Evolutionary conservation across 1,140 invertebrate species (phyloP).

Genomic region (Tyrophagus putrescentiae): DNA sequence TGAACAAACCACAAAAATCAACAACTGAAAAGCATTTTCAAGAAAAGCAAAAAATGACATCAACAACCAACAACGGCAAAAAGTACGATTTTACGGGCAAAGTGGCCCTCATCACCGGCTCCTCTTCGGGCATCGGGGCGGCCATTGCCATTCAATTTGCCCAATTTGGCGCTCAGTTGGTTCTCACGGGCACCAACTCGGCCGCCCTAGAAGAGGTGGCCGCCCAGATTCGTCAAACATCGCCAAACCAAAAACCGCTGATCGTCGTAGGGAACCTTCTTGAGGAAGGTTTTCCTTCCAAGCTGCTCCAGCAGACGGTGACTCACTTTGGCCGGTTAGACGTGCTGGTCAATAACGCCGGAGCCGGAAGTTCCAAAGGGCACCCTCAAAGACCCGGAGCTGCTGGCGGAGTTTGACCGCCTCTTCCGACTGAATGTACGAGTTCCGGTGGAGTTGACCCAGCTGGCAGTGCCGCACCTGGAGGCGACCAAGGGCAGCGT

Average conservation of each 20-base stretch:
- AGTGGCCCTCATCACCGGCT: slow-evolving; percentile 12
- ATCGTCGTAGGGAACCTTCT: background rate
- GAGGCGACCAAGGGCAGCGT: slow-evolving; percentile 62
- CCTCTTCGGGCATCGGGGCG: slow-evolving; percentile 67
- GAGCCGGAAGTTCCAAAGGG: background rate
- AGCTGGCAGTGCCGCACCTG: slow-evolving; percentile 63
- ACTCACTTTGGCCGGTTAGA: slow-evolving; percentile 4
- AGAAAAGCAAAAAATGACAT: no score
- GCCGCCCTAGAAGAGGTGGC: slow-evolving; percentile 37
- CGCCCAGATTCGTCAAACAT: slow-evolving; percentile 1
- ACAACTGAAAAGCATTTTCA: no score
- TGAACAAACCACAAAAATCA: no score
- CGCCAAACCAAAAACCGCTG: background rate
- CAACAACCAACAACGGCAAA: background rate
- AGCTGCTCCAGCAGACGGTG: slow-evolving; percentile 12
- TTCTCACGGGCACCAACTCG: slow-evolving; percentile 55
- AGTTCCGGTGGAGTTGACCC: slow-evolving; percentile 42
- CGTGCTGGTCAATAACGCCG: slow-evolving; percentile 19
- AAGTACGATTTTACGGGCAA: slow-evolving; percentile 17
- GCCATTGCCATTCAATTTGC: slow-evolving; percentile 58
- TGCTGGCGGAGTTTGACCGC: background rate
- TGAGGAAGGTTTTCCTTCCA: no score
- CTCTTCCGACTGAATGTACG: slow-evolving; percentile 2
- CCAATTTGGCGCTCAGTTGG: slow-evolving; percentile 48
- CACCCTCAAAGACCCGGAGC: background rate